Conservation (phyloP, 2,888 invertebrate species). For the Ferrisia virgata region DNA sequence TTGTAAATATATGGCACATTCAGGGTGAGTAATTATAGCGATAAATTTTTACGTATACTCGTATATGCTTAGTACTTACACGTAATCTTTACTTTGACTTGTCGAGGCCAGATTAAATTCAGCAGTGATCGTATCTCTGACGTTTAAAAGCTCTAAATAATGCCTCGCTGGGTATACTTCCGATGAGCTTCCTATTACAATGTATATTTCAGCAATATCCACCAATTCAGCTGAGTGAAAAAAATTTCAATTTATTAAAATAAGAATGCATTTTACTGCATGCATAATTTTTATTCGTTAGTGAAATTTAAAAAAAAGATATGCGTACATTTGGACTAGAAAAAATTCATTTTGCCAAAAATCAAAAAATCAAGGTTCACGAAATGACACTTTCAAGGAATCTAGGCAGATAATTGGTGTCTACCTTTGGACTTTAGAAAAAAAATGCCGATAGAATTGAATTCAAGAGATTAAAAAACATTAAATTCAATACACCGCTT, state of each 20-base stretch:
- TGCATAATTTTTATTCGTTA: no score
- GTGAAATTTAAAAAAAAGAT: no score
- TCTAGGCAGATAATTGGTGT: no score
- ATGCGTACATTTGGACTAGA: no score
- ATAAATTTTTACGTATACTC: no score
- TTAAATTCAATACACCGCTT: no score
- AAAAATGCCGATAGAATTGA: no score
- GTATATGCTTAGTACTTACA: slow-evolving; percentile 48
- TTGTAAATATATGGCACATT: background rate
- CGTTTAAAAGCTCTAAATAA: slow-evolving; percentile 76
- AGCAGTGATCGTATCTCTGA: slow-evolving; percentile 69
- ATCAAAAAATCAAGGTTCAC: background rate
- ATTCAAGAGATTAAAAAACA: no score
- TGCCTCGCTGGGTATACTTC: slow-evolving; percentile 84
- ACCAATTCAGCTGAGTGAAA: slow-evolving; percentile 61
- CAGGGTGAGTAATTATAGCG: background rate
- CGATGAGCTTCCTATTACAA: slow-evolving; percentile 83
- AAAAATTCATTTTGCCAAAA: background rate
- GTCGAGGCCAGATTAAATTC: slow-evolving; percentile 62
- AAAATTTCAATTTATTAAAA: background rate
- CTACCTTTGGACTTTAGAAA: no score
- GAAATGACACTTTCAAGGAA: slow-evolving; percentile 21
- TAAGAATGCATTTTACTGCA: no score
- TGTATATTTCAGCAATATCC: slow-evolving; percentile 69
- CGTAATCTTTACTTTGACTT: slow-evolving; percentile 47